These are phyloP conservation scores for Sarcoramphus papa DNA, from an alignment of 2,797 vertebrate genomes.

Conservation along the genomic window DNA sequence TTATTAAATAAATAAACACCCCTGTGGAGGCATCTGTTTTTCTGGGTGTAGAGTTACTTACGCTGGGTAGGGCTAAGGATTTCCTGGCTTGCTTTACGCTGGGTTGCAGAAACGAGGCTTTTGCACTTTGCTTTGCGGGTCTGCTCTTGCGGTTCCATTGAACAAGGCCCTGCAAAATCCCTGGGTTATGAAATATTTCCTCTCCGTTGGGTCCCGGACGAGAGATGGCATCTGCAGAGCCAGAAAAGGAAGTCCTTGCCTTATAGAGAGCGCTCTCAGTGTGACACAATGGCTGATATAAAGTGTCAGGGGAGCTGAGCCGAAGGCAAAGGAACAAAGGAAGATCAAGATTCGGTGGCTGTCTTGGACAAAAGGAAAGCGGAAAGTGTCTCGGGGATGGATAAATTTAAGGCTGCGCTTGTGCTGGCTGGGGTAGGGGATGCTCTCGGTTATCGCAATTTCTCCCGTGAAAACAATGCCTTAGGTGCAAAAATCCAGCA, in stretches of 20 bases:
- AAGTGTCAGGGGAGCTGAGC: conserved; percentile 49
- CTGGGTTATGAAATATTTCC: conserved; percentile 53
- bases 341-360: background rate
- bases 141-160: background rate
- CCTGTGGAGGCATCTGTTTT: conserved; percentile 42
- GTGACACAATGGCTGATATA: conserved; percentile 69
- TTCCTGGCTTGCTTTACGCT: conserved; percentile 27
- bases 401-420: conserved; percentile 92
- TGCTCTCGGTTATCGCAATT: conserved; percentile 86
- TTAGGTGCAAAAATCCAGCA: conserved; percentile 84
- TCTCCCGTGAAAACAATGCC: conserved; percentile 78
- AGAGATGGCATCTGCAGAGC: conserved; percentile 65
- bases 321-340: conserved; percentile 57
- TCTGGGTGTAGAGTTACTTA: conserved; percentile 49
- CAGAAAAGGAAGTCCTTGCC: conserved; percentile 69
- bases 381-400: conserved; percentile 72
- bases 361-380: background rate
- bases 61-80: background rate
- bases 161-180: conserved; percentile 44
- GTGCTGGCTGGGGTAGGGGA: conserved; percentile 88
- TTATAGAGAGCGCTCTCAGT: conserved; percentile 54
- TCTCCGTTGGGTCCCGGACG: conserved; percentile 9
- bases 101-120: background rate
- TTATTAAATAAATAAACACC: conserved; percentile 47
- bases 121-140: background rate